Evolutionary conservation across 2,797 vertebrate species (phyloP).

Genomic region (Margarornis squamiger): DNA sequence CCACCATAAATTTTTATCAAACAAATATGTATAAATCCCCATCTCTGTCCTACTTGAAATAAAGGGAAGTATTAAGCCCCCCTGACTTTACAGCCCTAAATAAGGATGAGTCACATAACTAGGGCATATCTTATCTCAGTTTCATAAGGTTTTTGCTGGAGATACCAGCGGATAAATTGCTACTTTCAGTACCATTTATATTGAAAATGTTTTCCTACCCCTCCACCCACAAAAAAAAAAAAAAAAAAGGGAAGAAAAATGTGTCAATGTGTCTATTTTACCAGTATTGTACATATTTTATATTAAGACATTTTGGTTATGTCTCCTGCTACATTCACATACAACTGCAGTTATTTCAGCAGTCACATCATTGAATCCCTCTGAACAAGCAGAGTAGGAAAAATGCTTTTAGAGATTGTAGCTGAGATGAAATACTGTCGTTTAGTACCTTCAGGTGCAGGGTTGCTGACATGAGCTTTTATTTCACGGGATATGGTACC

Average conservation of each 20-base stretch:
- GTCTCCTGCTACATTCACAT: background rate
- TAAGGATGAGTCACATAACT: background rate
- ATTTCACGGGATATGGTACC: conserved; percentile 27
- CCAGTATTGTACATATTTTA: background rate
- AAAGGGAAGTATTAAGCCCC: background rate
- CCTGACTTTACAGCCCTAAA: background rate
- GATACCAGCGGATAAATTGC: background rate
- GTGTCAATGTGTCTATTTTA: background rate
- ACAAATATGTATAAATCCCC: background rate
- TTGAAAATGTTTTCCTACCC: background rate
- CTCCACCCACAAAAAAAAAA: too few species aligned
- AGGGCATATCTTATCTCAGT: background rate
- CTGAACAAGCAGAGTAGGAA: background rate
- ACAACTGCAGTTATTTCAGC: background rate
- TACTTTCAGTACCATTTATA: background rate
- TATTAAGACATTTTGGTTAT: background rate
- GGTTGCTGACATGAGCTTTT: background rate
- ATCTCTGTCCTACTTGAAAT: background rate
- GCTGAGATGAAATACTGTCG: background rate
- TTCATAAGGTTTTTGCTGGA: background rate
- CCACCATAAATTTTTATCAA: background rate
- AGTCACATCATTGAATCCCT: background rate
- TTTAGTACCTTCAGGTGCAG: background rate
- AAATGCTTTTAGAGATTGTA: background rate
- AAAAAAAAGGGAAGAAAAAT: background rate